Percentiles rank a stretch among this genome's conserved stretches.
Conservation (phyloP, 2,797 vertebrate genomes). For the Chloroceryle amazona region DNA sequence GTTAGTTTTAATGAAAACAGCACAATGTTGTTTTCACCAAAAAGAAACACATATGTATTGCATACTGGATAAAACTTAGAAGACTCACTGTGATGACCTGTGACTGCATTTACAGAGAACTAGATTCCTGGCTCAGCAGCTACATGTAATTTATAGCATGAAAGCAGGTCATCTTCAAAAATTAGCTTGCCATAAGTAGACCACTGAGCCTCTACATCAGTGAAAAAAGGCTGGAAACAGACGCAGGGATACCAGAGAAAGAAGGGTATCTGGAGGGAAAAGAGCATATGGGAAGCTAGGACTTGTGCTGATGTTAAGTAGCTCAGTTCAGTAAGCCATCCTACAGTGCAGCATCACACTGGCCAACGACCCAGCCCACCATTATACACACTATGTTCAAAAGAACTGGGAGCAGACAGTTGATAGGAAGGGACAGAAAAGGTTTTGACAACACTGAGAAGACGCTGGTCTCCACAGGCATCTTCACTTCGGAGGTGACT, state of each 20-base stretch:
- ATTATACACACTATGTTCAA: background rate
- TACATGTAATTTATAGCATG: background rate
- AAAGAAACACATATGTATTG: accelerated
- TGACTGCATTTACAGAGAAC: background rate
- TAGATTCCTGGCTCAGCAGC: background rate
- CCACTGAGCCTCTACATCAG: background rate
- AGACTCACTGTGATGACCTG: background rate
- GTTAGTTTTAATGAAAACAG: background rate
- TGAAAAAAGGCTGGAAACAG: background rate
- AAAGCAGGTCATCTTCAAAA: background rate
- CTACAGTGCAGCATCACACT: background rate
- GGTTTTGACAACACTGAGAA: background rate
- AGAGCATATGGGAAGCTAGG: background rate
- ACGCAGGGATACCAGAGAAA: background rate
- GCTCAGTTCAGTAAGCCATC: background rate
- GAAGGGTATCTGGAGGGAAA: background rate
- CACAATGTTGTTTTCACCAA: background rate
- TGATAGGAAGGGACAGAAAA: background rate
- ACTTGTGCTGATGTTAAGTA: background rate
- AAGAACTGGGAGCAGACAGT: accelerated
- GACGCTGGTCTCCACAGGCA: background rate
- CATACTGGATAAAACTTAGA: background rate
- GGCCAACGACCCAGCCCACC: background rate
- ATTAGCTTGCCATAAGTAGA: background rate
- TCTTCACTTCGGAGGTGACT: background rate